These are phyloP conservation scores for Axis porcinus DNA, from an alignment of 2,113 vertebrate genomes.

Conservation along the genomic window DNA sequence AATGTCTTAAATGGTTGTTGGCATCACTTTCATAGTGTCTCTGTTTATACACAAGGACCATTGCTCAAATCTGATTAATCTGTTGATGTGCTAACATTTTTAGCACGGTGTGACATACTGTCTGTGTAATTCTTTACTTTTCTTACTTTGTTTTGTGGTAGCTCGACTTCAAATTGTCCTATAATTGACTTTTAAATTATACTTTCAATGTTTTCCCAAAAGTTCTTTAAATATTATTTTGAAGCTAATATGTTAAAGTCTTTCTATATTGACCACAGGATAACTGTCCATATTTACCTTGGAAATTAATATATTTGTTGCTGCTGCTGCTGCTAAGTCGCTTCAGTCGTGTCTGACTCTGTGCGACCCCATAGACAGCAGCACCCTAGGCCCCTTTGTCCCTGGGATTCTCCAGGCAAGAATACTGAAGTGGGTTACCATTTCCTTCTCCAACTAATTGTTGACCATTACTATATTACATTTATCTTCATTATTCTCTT, in stretches of 20 bases:
- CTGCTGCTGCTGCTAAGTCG: background rate
- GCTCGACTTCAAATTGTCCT: background rate
- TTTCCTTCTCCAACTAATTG: background rate
- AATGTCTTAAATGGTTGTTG: background rate
- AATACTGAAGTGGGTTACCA: background rate
- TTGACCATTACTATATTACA: background rate
- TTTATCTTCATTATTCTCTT: slow-evolving; percentile 18
- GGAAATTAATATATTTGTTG: background rate
- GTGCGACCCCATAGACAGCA: background rate
- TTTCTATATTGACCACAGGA: background rate
- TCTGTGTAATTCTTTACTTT: background rate
- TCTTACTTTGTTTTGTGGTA: background rate
- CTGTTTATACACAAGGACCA: background rate
- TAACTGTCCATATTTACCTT: background rate
- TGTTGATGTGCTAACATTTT: background rate
- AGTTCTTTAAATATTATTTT: background rate
- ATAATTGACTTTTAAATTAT: background rate
- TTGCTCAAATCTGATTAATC: background rate
- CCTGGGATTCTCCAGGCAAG: background rate
- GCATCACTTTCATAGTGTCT: background rate
- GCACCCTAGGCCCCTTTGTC: background rate
- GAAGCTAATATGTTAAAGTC: background rate
- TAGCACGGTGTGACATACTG: background rate
- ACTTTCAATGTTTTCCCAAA: background rate
- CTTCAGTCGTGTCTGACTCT: background rate